Evolutionary conservation across 2,797 vertebrate species (phyloP).

Genomic region (Halcyon leucocephala): DNA sequence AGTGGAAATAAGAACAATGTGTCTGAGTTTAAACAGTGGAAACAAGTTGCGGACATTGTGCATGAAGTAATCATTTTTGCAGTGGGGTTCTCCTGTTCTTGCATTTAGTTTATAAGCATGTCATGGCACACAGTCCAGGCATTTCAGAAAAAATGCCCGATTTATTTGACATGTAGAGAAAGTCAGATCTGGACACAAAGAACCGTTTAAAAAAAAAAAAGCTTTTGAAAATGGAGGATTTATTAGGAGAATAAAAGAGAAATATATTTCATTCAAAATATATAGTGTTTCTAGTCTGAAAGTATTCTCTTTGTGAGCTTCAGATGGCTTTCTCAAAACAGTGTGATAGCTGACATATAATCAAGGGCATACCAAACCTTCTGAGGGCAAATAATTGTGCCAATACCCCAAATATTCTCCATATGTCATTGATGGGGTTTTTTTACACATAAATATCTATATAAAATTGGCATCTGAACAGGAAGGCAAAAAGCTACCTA

Average conservation of each 20-base stretch:
- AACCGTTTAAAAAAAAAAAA: not conserved
- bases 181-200: not conserved
- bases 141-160: constrained; percentile 39
- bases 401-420: constrained; percentile 18
- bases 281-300: not conserved
- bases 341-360: constrained; percentile 23
- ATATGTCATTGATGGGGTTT: not conserved
- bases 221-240: not conserved
- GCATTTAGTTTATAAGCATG: constrained; percentile 66
- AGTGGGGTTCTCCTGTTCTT: constrained; percentile 52
- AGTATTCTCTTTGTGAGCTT: not conserved
- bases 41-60: constrained; percentile 52
- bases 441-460: not conserved
- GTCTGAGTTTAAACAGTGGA: constrained; percentile 78
- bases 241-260: constrained; percentile 18
- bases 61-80: constrained; percentile 73
- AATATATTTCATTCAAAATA: constrained; percentile 2
- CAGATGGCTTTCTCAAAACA: constrained; percentile 4
- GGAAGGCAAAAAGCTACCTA: not conserved
- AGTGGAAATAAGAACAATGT: constrained; percentile 81
- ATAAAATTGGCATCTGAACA: not conserved
- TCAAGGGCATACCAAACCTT: constrained; percentile 20
- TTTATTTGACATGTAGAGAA: constrained; percentile 55
- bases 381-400: not conserved
- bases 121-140: constrained; percentile 36